phyloP scores from a whole-genome alignment of 2,113 vertebrate genomes.

The Asarcornis scutulata region DNA sequence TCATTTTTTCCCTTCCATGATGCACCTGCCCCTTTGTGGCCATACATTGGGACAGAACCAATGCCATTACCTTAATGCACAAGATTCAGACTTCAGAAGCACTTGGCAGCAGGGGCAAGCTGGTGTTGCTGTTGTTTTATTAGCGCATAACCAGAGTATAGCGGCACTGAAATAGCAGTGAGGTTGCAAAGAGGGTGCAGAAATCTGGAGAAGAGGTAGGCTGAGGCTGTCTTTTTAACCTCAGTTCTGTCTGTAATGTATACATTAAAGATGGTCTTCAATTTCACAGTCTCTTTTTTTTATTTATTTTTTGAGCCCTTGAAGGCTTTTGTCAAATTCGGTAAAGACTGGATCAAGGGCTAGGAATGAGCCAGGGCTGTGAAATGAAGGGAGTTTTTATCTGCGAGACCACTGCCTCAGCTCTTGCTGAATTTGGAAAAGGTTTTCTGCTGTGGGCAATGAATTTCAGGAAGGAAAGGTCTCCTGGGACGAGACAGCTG shows the following conservation, averaged over 20 bases:
- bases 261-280: not conserved
- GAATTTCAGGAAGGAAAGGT: not conserved
- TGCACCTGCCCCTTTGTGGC: conserved; percentile 4
- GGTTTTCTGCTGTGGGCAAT: not conserved
- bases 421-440: not conserved
- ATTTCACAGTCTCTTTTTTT: not conserved
- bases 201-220: not conserved
- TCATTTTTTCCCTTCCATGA: not conserved
- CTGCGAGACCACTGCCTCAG: not conserved
- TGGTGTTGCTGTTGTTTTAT: not conserved
- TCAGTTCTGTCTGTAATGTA: not conserved
- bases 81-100: not conserved
- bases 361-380: not conserved
- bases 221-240: not conserved
- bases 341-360: not conserved
- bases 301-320: not conserved
- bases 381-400: not conserved
- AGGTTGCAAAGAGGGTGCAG: not conserved
- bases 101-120: not conserved
- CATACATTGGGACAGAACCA: not conserved
- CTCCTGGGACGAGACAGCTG: not conserved
- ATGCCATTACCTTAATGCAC: not conserved
- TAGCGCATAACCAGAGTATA: not conserved
- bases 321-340: not conserved
- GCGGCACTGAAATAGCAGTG: not conserved